A percentile compares a stretch with the other conserved stretches of the same genome.
Evolutionary conservation across 2,888 invertebrate genomes (phyloP).

Genomic region (Heliothis peltigera): DNA sequence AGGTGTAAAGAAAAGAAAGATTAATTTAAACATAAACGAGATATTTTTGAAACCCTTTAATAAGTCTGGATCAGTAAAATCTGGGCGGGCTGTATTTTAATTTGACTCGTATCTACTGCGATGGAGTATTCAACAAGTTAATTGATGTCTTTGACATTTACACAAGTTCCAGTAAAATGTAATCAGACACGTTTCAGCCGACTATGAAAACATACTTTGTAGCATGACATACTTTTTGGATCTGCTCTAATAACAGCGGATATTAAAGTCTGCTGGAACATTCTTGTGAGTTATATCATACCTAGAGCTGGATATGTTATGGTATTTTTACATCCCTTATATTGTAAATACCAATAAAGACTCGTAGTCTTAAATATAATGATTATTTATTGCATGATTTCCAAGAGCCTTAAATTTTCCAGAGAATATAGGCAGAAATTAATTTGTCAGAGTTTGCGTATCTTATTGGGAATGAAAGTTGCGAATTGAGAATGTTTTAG

Average conservation of each 20-base stretch:
- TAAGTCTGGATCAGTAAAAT: no score
- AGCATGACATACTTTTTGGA: conserved; percentile 19
- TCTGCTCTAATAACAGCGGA: conserved; percentile 12
- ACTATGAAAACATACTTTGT: conserved; percentile 27
- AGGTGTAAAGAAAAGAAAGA: no score
- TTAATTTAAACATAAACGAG: no score
- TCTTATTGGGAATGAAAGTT: background rate
- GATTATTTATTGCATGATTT: no score
- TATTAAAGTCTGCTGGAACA: conserved; percentile 25
- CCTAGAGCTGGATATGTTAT: background rate
- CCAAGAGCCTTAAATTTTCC: no score
- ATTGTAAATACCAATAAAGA: no score
- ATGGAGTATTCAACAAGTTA: conserved; percentile 1
- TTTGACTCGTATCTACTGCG: background rate
- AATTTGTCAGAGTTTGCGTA: background rate
- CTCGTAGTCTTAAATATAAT: no score
- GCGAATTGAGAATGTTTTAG: background rate
- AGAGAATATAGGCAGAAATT: background rate
- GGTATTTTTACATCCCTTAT: no score
- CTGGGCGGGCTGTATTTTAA: no score
- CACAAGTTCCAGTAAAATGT: conserved; percentile 6
- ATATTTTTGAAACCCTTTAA: no score
- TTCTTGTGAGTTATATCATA: no score
- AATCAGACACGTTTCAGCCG: conserved; percentile 7
- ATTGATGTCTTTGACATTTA: conserved; percentile 20